Evolutionary conservation across 2,797 vertebrate genomes (phyloP), one percentile per base, ranked within the genome.

Genomic region (Muraenolepis orangiensis): DNA sequence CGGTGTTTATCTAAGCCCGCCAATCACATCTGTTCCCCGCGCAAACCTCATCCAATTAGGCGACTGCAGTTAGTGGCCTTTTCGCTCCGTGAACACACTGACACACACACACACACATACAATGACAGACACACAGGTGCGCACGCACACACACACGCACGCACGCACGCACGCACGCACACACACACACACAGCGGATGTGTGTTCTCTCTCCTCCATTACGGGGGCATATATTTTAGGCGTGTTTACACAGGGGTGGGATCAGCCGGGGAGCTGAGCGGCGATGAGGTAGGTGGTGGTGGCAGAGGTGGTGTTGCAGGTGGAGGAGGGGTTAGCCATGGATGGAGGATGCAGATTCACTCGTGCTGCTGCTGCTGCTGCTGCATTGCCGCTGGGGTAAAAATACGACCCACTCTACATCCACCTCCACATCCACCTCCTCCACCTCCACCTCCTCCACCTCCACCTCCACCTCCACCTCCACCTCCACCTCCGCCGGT

Each of bases 181-280:
- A 12, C 2, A 1, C 61, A 66, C 61, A 66, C 61, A 66, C 61
- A 66, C 61, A 6, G 12, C 34, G 78, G 76, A 79, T 78, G 72
- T 57, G 34, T 66, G 73, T 75, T 71, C 26, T 71, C 26, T 71
- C 74, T 76, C 84, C 79, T 84, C 84, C 80, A 88, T 88, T 88
- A 88, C 80, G 66, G 85, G 74, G 80, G 90, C 88, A 87, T 83
- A 90, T 92, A 87, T 90, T 90, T 93, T 91, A 92, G 89, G 90
- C 81, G 85, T 87, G 87, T 92, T 91, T 90, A 74, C 78, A 87
- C 81, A 76, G 83, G 74, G 84, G 75, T 81, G 74, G 85, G 75
- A 87, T 91, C 87, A 87, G 88, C 86, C 87, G 88, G 78, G 83
- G 74, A 78, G 81, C 81, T 80, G 83, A 84, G 78, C 80, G 81